Base-by-base conservation (phyloP, 2,113 vertebrate genomes). In the Brachionichthys hirsutus region DNA sequence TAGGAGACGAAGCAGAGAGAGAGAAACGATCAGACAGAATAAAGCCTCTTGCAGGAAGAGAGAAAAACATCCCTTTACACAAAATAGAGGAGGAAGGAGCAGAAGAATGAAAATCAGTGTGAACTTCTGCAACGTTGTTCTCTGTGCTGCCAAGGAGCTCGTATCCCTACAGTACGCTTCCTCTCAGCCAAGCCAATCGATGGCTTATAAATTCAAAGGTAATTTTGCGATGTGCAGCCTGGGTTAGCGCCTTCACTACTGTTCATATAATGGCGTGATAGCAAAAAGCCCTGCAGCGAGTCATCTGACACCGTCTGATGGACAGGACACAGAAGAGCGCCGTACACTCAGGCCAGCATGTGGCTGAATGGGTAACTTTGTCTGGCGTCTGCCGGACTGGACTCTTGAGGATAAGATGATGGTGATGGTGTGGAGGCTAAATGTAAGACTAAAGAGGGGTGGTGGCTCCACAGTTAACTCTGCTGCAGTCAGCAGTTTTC, bases 401-500 rank as follows among this genome's bases (percentile, higher is more conserved):
- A 30, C 24, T 42, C 24, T 24, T 63, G 47, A 42, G 62, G 40
- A 52, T 45, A n/a, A n/a, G 9, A 45, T 22, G 15, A 43, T n/a
- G 40, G 22, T 58, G 50, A 20, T 49, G 73, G 22, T 55, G 62
- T 54, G 30, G 49, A 18, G 3, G 40, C 13, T 40, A 36, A 22
- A 13, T 55, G 46, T 9, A 40, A 72, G 17, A 56, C 49, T 13
- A 17, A 47, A 38, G 36, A 38, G 17, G 34, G 36, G 34, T 48
- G 56, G 35, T 4, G 14, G 44, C 46, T 4, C 10, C 9, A 10
- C 36, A 38, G 1, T 12, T 7, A 12, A 38, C 9, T 12, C 59
- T 67, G 72, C 73, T 70, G 65, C 54, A 70, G 64, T 87, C 82
- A 84, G 80, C 57, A 56, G 42, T 81, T 77, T 70, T 46, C 65